Evolutionary conservation across 37 sponge, comb jelly and placozoan species (phyloP).

Genomic region (Beroe ovata): DNA sequence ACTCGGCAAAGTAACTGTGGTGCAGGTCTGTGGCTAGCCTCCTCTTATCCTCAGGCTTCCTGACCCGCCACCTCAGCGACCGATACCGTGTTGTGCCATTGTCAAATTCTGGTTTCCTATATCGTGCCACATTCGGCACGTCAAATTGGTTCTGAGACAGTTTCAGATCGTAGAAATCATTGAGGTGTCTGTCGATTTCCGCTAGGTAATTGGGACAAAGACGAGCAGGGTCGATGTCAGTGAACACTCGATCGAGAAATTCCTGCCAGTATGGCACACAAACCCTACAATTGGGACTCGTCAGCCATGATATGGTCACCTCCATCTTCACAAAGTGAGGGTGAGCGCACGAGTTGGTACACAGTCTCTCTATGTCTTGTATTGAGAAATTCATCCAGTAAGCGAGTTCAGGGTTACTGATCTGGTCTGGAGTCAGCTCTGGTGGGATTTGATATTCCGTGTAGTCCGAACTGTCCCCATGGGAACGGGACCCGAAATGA

Average conservation of each 20-base stretch:
- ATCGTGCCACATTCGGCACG: neutral
- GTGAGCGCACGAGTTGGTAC: neutral
- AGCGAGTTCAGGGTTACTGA: too few relatives aligned
- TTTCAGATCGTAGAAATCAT: neutral
- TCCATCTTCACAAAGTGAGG: constrained; percentile 46
- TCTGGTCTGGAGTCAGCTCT: too few relatives aligned
- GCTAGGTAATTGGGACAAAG: neutral
- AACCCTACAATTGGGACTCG: neutral
- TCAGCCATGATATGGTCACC: constrained; percentile 24
- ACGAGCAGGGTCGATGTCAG: neutral
- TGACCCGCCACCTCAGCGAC: neutral
- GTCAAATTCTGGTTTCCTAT: neutral
- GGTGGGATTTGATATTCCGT: too few relatives aligned
- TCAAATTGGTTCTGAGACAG: neutral
- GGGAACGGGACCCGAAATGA: too few relatives aligned
- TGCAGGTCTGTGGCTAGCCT: neutral
- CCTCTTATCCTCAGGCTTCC: neutral
- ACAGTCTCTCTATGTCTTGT: neutral
- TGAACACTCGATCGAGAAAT: neutral
- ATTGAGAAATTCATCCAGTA: neutral
- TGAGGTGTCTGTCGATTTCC: neutral
- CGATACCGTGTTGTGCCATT: neutral
- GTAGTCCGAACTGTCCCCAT: too few relatives aligned
- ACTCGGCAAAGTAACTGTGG: constrained; percentile 20
- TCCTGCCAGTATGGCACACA: neutral